These are phyloP conservation scores for Beroe forskalii DNA, from an alignment of 37 sponge, comb jelly and placozoan species.

Conservation along the genomic window DNA sequence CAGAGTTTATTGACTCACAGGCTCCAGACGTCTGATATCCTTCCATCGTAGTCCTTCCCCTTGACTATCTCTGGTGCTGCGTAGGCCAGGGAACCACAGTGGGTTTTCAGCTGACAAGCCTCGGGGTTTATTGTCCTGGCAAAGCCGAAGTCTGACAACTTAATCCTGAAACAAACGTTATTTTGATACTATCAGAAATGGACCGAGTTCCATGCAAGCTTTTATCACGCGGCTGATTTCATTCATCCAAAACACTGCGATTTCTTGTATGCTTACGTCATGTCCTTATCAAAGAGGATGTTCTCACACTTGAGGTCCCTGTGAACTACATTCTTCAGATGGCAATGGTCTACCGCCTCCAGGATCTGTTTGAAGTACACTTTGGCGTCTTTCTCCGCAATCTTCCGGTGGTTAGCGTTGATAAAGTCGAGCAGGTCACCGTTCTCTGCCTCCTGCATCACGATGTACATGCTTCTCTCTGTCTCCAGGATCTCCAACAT, in stretches of 20 bases:
- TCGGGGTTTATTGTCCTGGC: slow-evolving; percentile 68
- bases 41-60: slow-evolving; percentile 84
- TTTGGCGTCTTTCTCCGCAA: slow-evolving; percentile 76
- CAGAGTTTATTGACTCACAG: slow-evolving; percentile 65
- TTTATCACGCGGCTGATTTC: no score
- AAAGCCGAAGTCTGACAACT: slow-evolving; percentile 92
- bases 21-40: slow-evolving; percentile 89
- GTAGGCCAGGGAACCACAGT: slow-evolving; percentile 94
- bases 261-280: slow-evolving; percentile 38
- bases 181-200: no score
- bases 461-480: slow-evolving; percentile 74
- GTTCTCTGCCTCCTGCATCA: slow-evolving; percentile 88
- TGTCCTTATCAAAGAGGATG: slow-evolving; percentile 73
- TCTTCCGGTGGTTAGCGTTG: slow-evolving; percentile 70
- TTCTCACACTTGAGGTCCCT: slow-evolving; percentile 94
- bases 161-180: slow-evolving; percentile 69
- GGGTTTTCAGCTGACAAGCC: slow-evolving; percentile 69
- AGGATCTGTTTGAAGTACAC: slow-evolving; percentile 74
- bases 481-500: slow-evolving; percentile 81
- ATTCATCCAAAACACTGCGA: no score
- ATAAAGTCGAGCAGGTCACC: slow-evolving; percentile 93
- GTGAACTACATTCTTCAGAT: slow-evolving; percentile 78
- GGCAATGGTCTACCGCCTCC: slow-evolving; percentile 74
- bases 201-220: no score
- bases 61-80: slow-evolving; percentile 90